Base-by-base conservation (phyloP, 2,797 vertebrate genomes). In the Oryzias sinensis region DNA sequence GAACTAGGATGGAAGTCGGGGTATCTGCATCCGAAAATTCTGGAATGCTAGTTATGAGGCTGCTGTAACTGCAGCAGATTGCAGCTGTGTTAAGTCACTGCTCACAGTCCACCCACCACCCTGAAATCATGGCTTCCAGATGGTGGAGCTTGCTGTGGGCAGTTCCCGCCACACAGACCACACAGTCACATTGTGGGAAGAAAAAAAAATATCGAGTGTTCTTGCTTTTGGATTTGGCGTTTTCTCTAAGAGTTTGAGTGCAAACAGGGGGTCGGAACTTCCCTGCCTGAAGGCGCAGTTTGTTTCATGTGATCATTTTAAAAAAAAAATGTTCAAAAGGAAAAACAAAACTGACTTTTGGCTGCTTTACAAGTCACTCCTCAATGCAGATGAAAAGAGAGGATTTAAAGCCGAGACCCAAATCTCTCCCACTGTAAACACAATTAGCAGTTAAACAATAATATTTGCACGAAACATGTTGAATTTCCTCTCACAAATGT, bases 101-200 rank as follows among this genome's bases (percentile, higher is more conserved):
- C 83, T 85, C 79, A 65, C 50, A 62, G 82, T 68, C 62, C 62
- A 20, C 16, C 29, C 75, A 47, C 85, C 74, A 59, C 62, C 63
- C 66, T 59, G 68, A 74, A 68, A 79, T 84, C 84, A 84, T 83
- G 66, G 85, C 76, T 77, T 84, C 77, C 87, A 88, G 85, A 83
- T 83, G 85, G 77, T 2, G 71, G 40, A 59, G 48, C 77, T 20
- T 37, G 68, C 73, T 82, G 79, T 70, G 76, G 73, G 74, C 74
- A 79, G 79, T 71, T 47, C 52, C 50, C 68, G 65, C 64, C 64
- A 40, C 62, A 68, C 57, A 70, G 77, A 81, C 85, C 79, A 62
- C 81, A 84, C 78, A 66, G 16, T 72, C 80, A 62, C 63, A 86
- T 65, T 68, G 56, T 65, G 50, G 24, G 33, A 11, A 13, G 3